phyloP scores from a whole-genome alignment of 2,888 invertebrate species.

The Drosophila differens region DNA sequence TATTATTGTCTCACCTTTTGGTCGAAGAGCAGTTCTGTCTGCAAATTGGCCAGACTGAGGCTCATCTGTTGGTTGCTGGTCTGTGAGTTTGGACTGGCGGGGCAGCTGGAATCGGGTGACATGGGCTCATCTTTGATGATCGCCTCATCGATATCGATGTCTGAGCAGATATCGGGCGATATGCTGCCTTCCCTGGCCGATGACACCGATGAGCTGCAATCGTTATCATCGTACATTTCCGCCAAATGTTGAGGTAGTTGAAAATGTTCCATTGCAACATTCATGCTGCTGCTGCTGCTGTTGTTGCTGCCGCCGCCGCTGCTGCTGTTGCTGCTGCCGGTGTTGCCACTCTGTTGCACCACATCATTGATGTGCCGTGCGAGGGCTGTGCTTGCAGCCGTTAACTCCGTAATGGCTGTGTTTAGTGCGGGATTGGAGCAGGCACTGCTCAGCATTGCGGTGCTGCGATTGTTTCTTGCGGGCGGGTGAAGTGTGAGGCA shows the following conservation, averaged over 20 bases:
- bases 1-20: constrained; percentile 86
- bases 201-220: constrained; percentile 74
- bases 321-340: constrained; percentile 28
- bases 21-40: constrained; percentile 88
- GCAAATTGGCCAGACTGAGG: constrained; percentile 84
- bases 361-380: constrained; percentile 24
- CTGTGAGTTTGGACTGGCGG: constrained; percentile 87
- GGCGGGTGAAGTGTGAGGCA: constrained; percentile 73
- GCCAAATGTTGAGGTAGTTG: constrained; percentile 79
- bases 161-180: constrained; percentile 83
- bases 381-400: constrained; percentile 43
- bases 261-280: constrained; percentile 71
- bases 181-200: constrained; percentile 78
- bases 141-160: constrained; percentile 85
- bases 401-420: constrained; percentile 58
- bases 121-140: constrained; percentile 92
- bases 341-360: constrained; percentile 32
- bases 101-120: constrained; percentile 91
- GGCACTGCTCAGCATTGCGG: constrained; percentile 60
- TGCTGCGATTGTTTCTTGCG: constrained; percentile 57
- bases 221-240: constrained; percentile 69
- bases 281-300: constrained; percentile 30
- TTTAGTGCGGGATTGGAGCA: constrained; percentile 61
- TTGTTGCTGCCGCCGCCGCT: constrained; percentile 33
- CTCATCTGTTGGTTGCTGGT: constrained; percentile 73